Base-by-base conservation (phyloP, 1,140 invertebrate genomes). In the Brachionus paranguensis region DNA sequence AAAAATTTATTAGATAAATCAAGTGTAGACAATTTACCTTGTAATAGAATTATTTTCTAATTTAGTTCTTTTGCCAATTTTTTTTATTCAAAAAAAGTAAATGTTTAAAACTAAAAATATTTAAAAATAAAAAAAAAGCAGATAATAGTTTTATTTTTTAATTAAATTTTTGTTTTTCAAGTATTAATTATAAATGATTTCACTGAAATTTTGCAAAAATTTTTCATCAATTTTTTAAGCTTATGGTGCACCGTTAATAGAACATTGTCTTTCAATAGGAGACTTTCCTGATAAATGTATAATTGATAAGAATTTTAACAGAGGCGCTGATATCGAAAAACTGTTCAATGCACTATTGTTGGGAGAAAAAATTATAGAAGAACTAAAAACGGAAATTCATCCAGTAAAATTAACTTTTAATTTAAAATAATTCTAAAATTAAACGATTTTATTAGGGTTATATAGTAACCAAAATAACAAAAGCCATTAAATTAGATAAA, bases 161-260 rank as follows among this genome's bases (percentile, higher is more conserved):
- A 60, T 20, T 27, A 1, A 60, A 60, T 60, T 20, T 37, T 37
- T 37, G 33, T 7, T 37, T 6, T 37, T 37, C 33, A 37, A 29
- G 27, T 2, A 29, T 29, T 29, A 29, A 37, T 37, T 24, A 1
- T 0, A 60, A 24, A 3, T 24, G 20, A 60, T 60, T 10, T 60
- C 17, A 60, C 8, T 5, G 0, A 60, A 60, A 60, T 10, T 68
- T 12, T 12, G 27, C 83, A 65, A 65, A 24, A 47, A 65, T 53
- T 84, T 74, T 70, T 37, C 1, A 37, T 85, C 76, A 64, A 84
- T 76, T 27, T 37, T 86, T 85, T 45, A 85, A 90, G 89, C 87
- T 88, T 97, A 94, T 92, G 96, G 97, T 41, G 92, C 95, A 33
- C 91, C 94, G 2, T 88, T 99, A 14, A 93, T 99, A 78, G 96